Base-by-base conservation (phyloP, 2,888 invertebrate genomes). In the Amblyjoppa fuscipennis region DNA sequence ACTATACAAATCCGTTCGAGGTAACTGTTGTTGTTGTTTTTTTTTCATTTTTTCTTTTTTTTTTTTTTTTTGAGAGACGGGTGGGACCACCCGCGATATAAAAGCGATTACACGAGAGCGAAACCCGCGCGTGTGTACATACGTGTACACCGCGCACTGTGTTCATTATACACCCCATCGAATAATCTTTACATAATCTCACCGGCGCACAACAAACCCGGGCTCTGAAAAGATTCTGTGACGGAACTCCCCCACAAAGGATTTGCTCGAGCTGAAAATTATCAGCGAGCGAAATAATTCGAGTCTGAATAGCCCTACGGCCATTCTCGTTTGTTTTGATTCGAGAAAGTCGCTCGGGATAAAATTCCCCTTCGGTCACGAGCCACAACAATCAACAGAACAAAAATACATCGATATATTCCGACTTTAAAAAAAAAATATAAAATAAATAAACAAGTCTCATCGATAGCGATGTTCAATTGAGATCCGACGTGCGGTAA, bases 71-170 rank as follows among this genome's bases (percentile, higher is more conserved):
- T 13, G 61, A 85, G 78, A 74, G 84, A 85, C 81, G 84, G 81
- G 81, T 85, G 81, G 73, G 84, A 85, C 84, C 84, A 85, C 84
- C 84, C 84, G 84, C 84, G 84, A 85, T 85, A 85, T 85, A 81
- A 85, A 85, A 85, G 81, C 84, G 84, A 85, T 85, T 85, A 78
- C 81, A 85, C 74, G 84, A 85, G 84, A 85, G 81, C 81, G 81
- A 81, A 78, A 85, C 69, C 70, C 79, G 16, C 31, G 51, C 61
- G 34, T 64, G 64, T 51, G 31, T 69, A 56, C 34, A 41, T 69
- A 70, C 41, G 53, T 61, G 61, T 41, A 61, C 31, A 64, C 49
- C 28, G 25, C 13, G 31, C 45, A 31, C 31, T 73, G 25, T 74
- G 81, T 75, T 81, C 85, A 78, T 78, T 85, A 78, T 81, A 78